Percentiles rank a stretch among this genome's conserved stretches.
Conservation (phyloP, 1,140 invertebrate genomes). For the Solenopsis fugax region DNA sequence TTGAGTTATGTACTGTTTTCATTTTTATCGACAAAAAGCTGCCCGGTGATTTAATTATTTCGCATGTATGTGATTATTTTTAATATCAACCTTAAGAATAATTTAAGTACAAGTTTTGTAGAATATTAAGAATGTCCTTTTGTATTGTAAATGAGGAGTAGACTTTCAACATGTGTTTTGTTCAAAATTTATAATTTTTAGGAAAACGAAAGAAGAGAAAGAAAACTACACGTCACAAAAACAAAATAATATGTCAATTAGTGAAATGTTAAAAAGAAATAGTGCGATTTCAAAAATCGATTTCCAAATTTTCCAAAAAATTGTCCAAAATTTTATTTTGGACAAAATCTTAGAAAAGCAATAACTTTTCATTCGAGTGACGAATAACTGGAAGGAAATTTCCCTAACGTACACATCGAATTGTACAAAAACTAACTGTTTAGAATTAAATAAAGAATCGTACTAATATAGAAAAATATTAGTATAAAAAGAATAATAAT, state of each 20-base stretch:
- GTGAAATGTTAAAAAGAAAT: too few species aligned
- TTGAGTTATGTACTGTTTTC: background rate
- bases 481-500: background rate
- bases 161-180: too few species aligned
- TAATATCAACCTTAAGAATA: background rate
- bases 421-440: background rate
- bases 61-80: background rate
- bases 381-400: background rate
- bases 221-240: too few species aligned
- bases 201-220: too few species aligned
- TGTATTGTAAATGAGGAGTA: background rate
- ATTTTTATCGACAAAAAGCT: background rate
- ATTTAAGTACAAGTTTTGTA: background rate
- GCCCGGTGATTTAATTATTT: background rate
- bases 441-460: constrained; percentile 1
- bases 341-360: background rate
- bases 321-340: too few species aligned
- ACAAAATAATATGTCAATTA: too few species aligned
- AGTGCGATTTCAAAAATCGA: too few species aligned
- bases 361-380: background rate
- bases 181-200: too few species aligned
- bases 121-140: background rate
- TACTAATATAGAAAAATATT: background rate
- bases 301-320: too few species aligned
- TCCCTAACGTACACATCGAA: background rate